Evolutionary conservation across 2,113 vertebrate genomes (phyloP), one percentile per base, ranked within the genome.

Genomic region (Strix aluco): DNA sequence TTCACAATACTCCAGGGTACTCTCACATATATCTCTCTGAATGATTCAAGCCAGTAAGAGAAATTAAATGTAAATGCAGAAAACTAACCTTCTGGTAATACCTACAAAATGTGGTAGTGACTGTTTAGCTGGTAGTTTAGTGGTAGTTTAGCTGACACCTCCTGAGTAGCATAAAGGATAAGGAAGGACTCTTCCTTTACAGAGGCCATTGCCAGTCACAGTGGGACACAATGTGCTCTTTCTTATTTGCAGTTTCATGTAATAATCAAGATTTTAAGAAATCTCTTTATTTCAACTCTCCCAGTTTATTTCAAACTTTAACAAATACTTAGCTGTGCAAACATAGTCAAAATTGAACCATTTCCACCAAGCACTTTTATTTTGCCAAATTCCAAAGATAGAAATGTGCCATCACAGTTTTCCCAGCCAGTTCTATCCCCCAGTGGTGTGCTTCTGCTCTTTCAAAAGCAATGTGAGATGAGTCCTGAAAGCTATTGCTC

Each of bases 71-170:
- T 52, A 70, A 66, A 44, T 3, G 10, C 54, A 17, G 70, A 82
- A 72, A 96, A 51, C 42, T 85, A 62, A 94, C 42, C 26, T 93
- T 86, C 78, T 54, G 61, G 55, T 83, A 79, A 89, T 58, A 57
- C 47, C 40, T 63, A n/a, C 11, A 25, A 84, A 79, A 90, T 13
- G 4, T 42, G 8, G 20, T 27, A 70, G 49, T 42, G 47, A 30
- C n/a, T 66, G 22, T 72, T 90, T 42, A 78, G 17, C 32, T 59
- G 73, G 44, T 46, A 46, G 44, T 46, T 46, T 46, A 46, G 44
- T 46, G 44, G 44, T 46, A 46, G 22, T 72, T 90, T 42, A 78
- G 17, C 32, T 59, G 73, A 55, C 6, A 44, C 40, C 10, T 88
- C 47, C 23, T 59, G 49, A 1, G 0, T 3, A 58, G 38, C 1